phyloP scores from a whole-genome alignment of 2,113 vertebrate species.

The Oryzias woworae region DNA sequence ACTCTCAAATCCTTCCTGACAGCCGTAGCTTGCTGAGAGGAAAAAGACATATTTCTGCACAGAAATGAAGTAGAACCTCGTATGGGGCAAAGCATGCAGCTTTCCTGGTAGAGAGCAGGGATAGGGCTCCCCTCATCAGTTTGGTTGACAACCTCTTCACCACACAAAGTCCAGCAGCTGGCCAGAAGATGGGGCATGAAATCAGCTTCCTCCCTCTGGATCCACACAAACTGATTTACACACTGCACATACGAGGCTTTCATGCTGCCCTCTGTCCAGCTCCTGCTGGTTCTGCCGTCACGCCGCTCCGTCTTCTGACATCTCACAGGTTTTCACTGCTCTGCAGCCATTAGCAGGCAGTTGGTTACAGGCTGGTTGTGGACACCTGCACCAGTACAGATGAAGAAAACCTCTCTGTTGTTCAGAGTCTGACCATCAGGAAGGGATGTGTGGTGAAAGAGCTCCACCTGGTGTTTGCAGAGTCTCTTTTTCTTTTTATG shows the following conservation, averaged over 20 bases:
- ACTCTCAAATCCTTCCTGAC: slow-evolving; percentile 88
- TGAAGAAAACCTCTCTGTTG: slow-evolving; percentile 10
- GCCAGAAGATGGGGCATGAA: slow-evolving; percentile 48
- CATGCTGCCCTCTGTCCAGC: slow-evolving; percentile 27
- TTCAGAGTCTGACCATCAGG: background rate
- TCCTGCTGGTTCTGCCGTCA: slow-evolving; percentile 24
- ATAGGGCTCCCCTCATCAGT: slow-evolving; percentile 41
- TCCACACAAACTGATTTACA: slow-evolving; percentile 50
- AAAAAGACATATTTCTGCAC: slow-evolving; percentile 90
- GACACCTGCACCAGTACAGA: slow-evolving; percentile 34
- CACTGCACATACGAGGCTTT: slow-evolving; percentile 31
- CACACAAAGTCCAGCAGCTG: slow-evolving; percentile 40
- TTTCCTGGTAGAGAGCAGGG: slow-evolving; percentile 82
- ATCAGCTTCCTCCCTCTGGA: slow-evolving; percentile 13
- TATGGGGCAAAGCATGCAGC: slow-evolving; percentile 92
- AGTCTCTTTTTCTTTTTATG: no score
- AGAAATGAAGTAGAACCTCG: slow-evolving; percentile 80
- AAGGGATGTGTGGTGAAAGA: slow-evolving; percentile 28
- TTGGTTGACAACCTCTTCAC: slow-evolving; percentile 7
- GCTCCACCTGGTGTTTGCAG: slow-evolving; percentile 60
- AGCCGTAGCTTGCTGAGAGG: slow-evolving; percentile 87
- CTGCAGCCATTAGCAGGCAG: slow-evolving; percentile 28
- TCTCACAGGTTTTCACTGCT: slow-evolving; percentile 9
- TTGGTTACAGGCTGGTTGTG: slow-evolving; percentile 20
- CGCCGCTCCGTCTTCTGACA: slow-evolving; percentile 36